Evolutionary conservation across 1,140 invertebrate species (phyloP).

Genomic region (Aphaenogaster rudis): DNA sequence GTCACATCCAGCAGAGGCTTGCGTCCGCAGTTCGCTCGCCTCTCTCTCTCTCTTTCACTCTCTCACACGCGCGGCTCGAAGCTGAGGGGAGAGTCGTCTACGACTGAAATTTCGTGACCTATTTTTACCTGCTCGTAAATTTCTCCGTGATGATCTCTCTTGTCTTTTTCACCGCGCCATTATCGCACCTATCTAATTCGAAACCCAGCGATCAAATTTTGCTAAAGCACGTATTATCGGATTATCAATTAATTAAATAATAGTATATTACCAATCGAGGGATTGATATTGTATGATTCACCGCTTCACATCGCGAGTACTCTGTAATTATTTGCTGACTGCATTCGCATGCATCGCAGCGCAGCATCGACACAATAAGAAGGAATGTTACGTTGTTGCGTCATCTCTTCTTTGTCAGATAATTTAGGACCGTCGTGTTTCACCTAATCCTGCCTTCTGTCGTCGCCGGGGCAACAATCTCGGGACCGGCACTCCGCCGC

Average conservation of each 20-base stretch:
- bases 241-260: not conserved
- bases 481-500: not conserved
- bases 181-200: not conserved
- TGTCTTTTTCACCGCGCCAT: not conserved
- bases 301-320: not conserved
- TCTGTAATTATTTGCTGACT: not conserved
- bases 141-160: not conserved
- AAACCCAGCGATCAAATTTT: not conserved
- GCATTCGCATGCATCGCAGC: not conserved
- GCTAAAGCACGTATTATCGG: too few relatives aligned
- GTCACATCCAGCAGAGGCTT: not conserved
- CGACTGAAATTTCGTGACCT: slow-evolving; percentile 29
- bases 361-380: not conserved
- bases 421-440: slow-evolving; percentile 23
- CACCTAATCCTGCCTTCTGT: slow-evolving; percentile 20
- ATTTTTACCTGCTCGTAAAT: not conserved
- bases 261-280: not conserved
- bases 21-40: not conserved
- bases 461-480: slow-evolving; percentile 21
- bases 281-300: not conserved
- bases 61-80: not conserved
- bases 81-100: not conserved
- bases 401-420: slow-evolving; percentile 19
- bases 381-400: not conserved
- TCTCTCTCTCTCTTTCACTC: not conserved